Base-by-base conservation (phyloP, 92 coral and sea anemone species). In the Palythoa caribaeorum region DNA sequence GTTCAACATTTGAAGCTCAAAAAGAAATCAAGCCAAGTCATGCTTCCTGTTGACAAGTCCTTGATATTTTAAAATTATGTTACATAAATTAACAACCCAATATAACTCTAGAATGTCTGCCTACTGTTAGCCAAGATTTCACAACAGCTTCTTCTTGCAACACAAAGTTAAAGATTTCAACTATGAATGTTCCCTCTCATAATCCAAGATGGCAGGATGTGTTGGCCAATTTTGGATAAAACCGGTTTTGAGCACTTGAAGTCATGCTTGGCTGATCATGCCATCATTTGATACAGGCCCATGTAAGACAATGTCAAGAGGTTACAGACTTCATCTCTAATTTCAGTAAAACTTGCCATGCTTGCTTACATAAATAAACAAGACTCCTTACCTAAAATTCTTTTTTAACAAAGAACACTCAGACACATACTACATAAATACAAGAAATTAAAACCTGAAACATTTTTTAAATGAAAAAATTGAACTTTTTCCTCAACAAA, bases 201-300 rank as follows among this genome's bases (percentile, higher is more conserved):
- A 52, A 55, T 19, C 44, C 83, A 55, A 78, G 50, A 78, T 78
- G 83, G 83, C 70, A 11, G 70, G 15, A 78, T 54, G 68, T 28
- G 38, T 78, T 78, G 83, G 70, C 83, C 83, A 78, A 78, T 78
- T 78, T 28, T 57, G 70, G 83, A 78, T 14, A 59, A 78, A 76
- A 78, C 83, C 83, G 55, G 83, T 78, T 78, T 78, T 76, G 83
- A 70, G 83, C 83, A 78, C 83, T 78, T 50, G 14, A 37, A 55
- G 83, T 78, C 51, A 78, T 38, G 68, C 83, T n/a, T 78, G 83
- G 52, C 51, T 55, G 47, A 38, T 3, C 83, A 78, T 78, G 83
- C 35, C 68, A 78, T 78, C 77, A 73, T 53, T 78, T 78, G 83
- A 78, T 55, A 78, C 70, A 15, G 50, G 83, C 70, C 55, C 48